Conservation (phyloP, 2,888 invertebrate species). For the Tanypteryx hageni region DNA sequence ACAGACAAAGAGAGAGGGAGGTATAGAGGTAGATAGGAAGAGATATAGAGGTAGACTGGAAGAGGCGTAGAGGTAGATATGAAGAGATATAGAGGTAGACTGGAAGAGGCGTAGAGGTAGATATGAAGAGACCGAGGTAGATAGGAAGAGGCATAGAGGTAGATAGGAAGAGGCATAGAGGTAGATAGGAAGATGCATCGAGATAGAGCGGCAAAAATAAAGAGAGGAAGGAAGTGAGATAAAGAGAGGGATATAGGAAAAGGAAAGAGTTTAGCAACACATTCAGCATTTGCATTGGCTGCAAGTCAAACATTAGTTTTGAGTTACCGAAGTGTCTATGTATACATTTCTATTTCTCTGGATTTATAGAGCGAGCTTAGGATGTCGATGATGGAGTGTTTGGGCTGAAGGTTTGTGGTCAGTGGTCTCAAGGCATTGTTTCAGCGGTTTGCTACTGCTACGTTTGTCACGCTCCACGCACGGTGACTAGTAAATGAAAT, state of each 20-base stretch:
- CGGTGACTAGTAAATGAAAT: background rate
- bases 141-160: too few relatives aligned
- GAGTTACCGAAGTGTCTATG: background rate
- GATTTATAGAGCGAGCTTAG: background rate
- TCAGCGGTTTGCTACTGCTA: slow-evolving; percentile 25
- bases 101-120: background rate
- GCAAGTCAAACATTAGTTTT: background rate
- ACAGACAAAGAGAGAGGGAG: background rate
- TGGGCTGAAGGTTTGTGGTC: slow-evolving; percentile 29
- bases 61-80: background rate
- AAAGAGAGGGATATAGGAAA: background rate
- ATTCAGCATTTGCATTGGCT: background rate
- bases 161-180: too few relatives aligned
- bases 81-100: background rate
- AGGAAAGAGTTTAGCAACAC: too few relatives aligned
- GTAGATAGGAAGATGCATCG: too few relatives aligned
- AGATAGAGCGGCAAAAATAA: background rate
- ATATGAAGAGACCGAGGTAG: too few relatives aligned
- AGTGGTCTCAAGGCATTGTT: slow-evolving; percentile 9
- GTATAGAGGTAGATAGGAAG: background rate
- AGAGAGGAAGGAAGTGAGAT: background rate
- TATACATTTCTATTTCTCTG: slow-evolving; percentile 9
- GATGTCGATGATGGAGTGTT: background rate
- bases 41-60: background rate
- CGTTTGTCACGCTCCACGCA: background rate